Conservation (phyloP, 2,113 vertebrate species). For the Cinclus mexicanus region DNA sequence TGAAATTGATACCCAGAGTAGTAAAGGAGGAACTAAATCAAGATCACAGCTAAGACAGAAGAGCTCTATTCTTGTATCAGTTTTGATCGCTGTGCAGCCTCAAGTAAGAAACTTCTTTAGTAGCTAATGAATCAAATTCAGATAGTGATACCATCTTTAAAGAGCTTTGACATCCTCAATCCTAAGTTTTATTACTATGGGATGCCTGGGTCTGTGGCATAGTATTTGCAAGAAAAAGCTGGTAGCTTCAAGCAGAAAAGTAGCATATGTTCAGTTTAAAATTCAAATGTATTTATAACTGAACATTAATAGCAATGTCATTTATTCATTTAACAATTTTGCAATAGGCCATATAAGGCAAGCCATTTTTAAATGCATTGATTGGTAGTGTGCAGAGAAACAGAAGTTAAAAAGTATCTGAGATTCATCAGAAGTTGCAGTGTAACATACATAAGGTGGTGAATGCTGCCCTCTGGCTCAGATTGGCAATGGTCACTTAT, state of each 20-base stretch:
- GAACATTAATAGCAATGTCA: neutral
- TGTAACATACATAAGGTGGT: neutral
- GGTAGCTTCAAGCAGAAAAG: neutral
- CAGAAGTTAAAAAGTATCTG: neutral
- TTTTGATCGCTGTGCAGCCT: neutral
- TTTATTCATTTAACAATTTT: slow-evolving; percentile 31
- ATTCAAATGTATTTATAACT: slow-evolving; percentile 51
- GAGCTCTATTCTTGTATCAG: neutral
- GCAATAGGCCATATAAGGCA: neutral
- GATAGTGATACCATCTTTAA: neutral
- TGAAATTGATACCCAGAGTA: neutral
- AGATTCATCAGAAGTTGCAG: neutral
- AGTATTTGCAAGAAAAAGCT: neutral
- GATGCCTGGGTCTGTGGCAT: neutral
- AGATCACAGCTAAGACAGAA: neutral
- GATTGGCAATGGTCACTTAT: slow-evolving; percentile 42
- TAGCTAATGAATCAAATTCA: slow-evolving; percentile 17
- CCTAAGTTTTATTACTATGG: neutral
- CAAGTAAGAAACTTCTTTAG: neutral
- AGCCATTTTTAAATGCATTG: neutral
- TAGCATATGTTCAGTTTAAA: slow-evolving; percentile 1
- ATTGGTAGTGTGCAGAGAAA: neutral
- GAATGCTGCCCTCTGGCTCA: slow-evolving; percentile 66
- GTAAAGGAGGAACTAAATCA: neutral
- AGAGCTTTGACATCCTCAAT: neutral